Evolutionary conservation across 2,113 vertebrate species (phyloP), one percentile per base, ranked within the genome.

Genomic region (Girardinichthys multiradiatus): DNA sequence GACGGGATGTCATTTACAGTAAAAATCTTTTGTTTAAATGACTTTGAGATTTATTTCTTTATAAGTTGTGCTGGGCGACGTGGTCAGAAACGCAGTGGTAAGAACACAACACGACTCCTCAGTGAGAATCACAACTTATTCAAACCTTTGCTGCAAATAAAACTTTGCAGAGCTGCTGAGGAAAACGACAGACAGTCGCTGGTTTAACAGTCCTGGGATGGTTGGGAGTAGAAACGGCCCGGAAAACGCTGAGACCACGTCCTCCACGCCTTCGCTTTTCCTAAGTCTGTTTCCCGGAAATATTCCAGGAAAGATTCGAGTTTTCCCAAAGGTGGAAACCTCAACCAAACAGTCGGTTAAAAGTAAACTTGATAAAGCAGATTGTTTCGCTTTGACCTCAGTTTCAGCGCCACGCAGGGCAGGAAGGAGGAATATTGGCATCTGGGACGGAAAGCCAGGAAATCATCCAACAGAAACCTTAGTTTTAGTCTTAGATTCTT

Each of bases 81-180:
- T 71, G 62, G 84, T 89, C 85, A 89, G 85, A 87, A 64, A 42
- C 85, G 84, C 90, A 87, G 90, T 79, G 86, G 76, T 89, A 75
- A 77, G 90, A 93, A 93, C 86, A 90, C 82, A 85, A 85, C 89
- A 86, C 82, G 89, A 91, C 90, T 92, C 92, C 83, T 76, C 54
- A 26, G 66, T 85, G 86, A 92, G 90, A 93, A 92, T 91, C 89
- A 78, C 85, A 86, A 85, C 88, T 82, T 74, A 87, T 92, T 91
- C 90, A 81, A 91, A 93, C 86, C 86, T 24, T 78, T 64, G 76
- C 93, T 94, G 92, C 94, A 94, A 93, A 94, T 94, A 94, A 88
- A 94, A 94, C 94, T 94, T 87, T 94, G 92, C 94, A 94, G 94
- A 78, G 58, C 84, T 88, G 90, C 89, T 88, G 69, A 15, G 69